Evolutionary conservation across 2,888 invertebrate species (phyloP), one percentile per base, ranked within the genome.

Genomic region (Leptinotarsa rubiginosa): DNA sequence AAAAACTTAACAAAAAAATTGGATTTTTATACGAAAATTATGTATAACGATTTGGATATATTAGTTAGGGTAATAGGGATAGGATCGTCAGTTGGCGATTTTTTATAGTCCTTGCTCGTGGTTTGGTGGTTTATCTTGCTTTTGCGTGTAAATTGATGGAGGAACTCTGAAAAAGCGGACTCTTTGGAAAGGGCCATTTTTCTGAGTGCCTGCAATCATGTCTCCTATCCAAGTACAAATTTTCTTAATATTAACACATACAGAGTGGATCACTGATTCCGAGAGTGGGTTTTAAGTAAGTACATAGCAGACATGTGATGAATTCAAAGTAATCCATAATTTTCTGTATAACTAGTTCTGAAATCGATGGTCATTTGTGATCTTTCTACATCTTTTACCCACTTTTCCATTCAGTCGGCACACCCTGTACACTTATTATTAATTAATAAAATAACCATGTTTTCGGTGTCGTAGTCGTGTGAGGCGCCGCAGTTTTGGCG

Each of bases 201-300:
- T 83, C 83, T 81, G 81, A 79, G 78, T 78, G 74, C 78, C 81
- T 78, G 79, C 75, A 67, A 66, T 70, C 69, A 72, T 70, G 75
- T 84, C 84, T 86, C 87, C 86, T 86, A 85, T 87, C 83, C 81
- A 86, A 88, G 88, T 87, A 88, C 87, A 88, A 88, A 88, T 87
- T 86, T 86, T 83, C 82, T 79, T 82, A 82, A 79, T 81, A 81
- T 79, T 80, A 82, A 79, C 80, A 75, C 22, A 18, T 56, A 56
- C 56, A 22, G 12, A 20, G 56, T 13, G 56, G 4, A 1, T 13
- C 56, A 22, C 41, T 10, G 41, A 41, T 2, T 41, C 41, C 41
- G 41, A 10, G 12, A 41, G 41, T 41, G 41, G 41, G 41, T 41
- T 41, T 41, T 10, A 10, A 41, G 41, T 41, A 41, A 41, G 10